A percentile compares a stretch with the other conserved stretches of the same genome.
Evolutionary conservation across 2,113 vertebrate species (phyloP).

Genomic region (Madoqua kirkii): DNA sequence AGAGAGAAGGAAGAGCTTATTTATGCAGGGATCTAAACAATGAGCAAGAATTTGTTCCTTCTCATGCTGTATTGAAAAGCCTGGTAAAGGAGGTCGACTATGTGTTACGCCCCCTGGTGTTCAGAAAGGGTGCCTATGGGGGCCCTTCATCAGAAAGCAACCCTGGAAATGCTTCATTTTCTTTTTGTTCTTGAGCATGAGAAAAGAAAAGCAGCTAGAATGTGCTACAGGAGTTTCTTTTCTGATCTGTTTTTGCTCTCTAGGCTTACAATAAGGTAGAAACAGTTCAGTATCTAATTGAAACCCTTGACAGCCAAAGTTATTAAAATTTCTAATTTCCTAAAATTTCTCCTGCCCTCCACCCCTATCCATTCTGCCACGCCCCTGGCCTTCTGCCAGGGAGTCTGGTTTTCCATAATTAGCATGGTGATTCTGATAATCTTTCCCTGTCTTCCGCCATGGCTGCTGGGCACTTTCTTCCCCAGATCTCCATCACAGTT

Average conservation of each 20-base stretch:
- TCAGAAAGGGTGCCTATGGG: constrained; percentile 1
- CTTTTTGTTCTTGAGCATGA: neutral
- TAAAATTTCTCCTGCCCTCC: constrained; percentile 48
- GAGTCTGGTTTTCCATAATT: constrained; percentile 58
- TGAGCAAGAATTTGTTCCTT: neutral
- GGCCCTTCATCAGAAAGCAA: neutral
- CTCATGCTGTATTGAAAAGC: neutral
- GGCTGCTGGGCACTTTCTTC: neutral
- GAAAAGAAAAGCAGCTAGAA: constrained; percentile 41
- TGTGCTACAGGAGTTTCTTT: neutral
- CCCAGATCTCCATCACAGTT: neutral
- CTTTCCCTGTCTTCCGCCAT: neutral
- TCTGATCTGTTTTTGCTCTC: constrained; percentile 59
- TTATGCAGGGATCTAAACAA: neutral
- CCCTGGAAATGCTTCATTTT: constrained; percentile 25
- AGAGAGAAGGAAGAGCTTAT: neutral
- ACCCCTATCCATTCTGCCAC: neutral
- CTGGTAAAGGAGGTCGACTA: neutral
- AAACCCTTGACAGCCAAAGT: neutral
- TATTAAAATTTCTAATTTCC: constrained; percentile 62
- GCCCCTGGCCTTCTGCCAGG: constrained; percentile 45
- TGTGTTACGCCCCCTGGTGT: constrained; percentile 53
- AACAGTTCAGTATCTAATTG: neutral
- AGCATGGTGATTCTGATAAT: neutral
- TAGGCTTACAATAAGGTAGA: constrained; percentile 40